phyloP scores from a whole-genome alignment of 2,797 vertebrate genomes.

The Gymnocypris eckloni region DNA sequence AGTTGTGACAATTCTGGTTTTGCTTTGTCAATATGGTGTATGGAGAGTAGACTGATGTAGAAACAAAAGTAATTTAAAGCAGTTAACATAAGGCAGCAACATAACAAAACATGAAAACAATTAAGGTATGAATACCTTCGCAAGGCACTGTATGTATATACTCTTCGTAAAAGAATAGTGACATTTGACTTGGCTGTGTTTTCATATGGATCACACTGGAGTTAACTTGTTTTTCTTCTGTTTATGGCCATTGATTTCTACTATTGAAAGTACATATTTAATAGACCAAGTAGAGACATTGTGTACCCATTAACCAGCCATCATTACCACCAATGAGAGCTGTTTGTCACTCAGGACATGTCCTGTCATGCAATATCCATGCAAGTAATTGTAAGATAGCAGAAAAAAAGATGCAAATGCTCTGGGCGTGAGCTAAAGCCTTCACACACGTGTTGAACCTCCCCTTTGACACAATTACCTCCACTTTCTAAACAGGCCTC shows the following conservation, averaged over 20 bases:
- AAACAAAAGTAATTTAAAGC: too few relatives aligned
- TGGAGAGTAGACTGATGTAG: too few relatives aligned
- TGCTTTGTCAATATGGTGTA: too few relatives aligned
- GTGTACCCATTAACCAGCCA: not conserved
- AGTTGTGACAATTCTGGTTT: too few relatives aligned
- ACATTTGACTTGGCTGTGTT: not conserved
- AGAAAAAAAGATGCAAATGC: conserved; percentile 11
- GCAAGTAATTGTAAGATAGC: conserved; percentile 3
- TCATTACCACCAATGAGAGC: not conserved
- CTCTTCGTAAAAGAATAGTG: not conserved
- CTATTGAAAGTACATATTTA: not conserved
- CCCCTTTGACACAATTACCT: conserved; percentile 53
- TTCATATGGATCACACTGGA: not conserved
- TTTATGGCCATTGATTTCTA: not conserved
- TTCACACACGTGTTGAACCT: conserved; percentile 18
- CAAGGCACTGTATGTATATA: not conserved
- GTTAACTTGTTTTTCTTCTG: not conserved
- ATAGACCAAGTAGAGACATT: not conserved
- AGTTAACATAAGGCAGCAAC: too few relatives aligned
- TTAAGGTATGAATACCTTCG: too few relatives aligned
- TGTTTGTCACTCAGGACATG: conserved; percentile 4
- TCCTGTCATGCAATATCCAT: not conserved
- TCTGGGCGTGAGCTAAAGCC: not conserved
- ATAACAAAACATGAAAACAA: too few relatives aligned
- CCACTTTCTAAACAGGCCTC: conserved; percentile 44